phyloP scores from a whole-genome alignment of 2,888 invertebrate species.

The Dynastes hyllus region DNA sequence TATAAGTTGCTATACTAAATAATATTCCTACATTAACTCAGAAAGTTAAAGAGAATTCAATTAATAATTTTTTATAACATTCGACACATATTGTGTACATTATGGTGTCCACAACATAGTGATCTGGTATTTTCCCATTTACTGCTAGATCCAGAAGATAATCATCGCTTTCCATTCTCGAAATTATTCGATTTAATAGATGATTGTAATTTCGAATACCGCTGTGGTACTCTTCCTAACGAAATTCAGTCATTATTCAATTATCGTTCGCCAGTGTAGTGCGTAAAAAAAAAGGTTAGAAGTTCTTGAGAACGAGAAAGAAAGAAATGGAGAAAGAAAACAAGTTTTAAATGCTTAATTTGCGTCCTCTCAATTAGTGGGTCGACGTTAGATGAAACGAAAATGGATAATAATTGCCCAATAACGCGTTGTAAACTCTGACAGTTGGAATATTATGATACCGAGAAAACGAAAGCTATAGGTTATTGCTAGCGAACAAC shows the following conservation, averaged over 20 bases:
- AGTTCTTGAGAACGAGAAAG: neutral
- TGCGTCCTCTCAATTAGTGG: constrained; percentile 15
- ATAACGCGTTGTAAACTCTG: constrained; percentile 17
- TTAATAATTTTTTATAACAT: too few species aligned
- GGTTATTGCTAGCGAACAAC: neutral
- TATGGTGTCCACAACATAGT: neutral
- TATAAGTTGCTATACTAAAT: too few species aligned
- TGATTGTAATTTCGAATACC: constrained; percentile 25
- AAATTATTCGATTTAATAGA: constrained; percentile 31
- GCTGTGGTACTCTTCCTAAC: neutral
- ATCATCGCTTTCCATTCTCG: constrained; percentile 16
- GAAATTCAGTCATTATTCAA: constrained; percentile 36
- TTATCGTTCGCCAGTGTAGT: neutral
- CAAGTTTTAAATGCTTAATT: neutral
- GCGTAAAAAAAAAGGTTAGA: neutral
- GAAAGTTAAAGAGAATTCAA: too few species aligned
- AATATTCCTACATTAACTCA: too few species aligned
- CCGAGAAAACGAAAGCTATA: constrained; percentile 22
- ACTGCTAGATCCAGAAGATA: constrained; percentile 3
- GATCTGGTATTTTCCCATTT: neutral
- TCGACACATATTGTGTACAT: too few species aligned
- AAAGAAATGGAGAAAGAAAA: neutral
- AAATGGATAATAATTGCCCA: constrained; percentile 11
- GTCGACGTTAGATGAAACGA: constrained; percentile 15
- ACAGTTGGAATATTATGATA: constrained; percentile 24